Evolutionary conservation across 2,797 vertebrate species (phyloP).

Genomic region (Ptychobarbus kaznakovi): DNA sequence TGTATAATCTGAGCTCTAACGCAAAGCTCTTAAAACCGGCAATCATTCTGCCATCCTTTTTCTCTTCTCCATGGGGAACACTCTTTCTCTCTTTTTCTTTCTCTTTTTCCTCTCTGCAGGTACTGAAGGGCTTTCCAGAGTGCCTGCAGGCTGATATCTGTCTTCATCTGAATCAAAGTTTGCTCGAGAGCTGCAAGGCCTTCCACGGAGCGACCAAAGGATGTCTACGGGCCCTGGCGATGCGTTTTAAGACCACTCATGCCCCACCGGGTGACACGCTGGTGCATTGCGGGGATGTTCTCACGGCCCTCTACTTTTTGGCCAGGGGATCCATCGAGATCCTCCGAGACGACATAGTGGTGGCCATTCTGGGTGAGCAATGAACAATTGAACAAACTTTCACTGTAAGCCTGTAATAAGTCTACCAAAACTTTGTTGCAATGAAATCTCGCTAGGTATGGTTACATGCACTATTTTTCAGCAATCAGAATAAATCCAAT

Average conservation of each 20-base stretch:
- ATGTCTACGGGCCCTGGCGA: constrained; percentile 95
- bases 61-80: constrained; percentile 24
- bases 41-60: constrained; percentile 24
- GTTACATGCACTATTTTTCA: not conserved
- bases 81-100: constrained; percentile 21
- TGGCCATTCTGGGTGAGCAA: constrained; percentile 93
- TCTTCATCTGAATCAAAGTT: constrained; percentile 94
- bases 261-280: constrained; percentile 96
- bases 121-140: constrained; percentile 98
- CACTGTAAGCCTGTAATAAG: not conserved
- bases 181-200: constrained; percentile 94
- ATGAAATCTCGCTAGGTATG: not conserved
- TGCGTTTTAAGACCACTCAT: constrained; percentile 98
- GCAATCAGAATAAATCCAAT: not conserved
- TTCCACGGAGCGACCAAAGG: constrained; percentile 94
- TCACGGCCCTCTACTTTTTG: constrained; percentile 95
- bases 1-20: constrained; percentile 35
- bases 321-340: constrained; percentile 98
- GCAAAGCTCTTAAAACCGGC: constrained; percentile 16
- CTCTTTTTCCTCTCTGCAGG: constrained; percentile 73
- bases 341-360: constrained; percentile 95
- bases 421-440: not conserved
- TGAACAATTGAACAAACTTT: constrained; percentile 1
- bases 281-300: constrained; percentile 93
- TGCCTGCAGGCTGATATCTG: constrained; percentile 99